Evolutionary conservation across 2,797 vertebrate genomes (phyloP).

Genomic region (Chiroxiphia lanceolata): DNA sequence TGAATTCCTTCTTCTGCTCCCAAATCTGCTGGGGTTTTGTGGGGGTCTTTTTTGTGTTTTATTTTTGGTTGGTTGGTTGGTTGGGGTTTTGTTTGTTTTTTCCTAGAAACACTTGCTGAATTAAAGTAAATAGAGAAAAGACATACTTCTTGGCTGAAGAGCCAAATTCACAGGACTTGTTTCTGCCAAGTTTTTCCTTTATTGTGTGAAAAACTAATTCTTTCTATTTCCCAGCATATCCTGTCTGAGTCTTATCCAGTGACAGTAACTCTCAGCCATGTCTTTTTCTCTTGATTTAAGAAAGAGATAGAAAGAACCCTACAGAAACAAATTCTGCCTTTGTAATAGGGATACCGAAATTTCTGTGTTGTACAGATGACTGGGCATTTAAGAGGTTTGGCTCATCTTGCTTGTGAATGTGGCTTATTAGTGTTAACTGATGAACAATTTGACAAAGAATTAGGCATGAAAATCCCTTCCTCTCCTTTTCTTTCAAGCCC

Average conservation of each 20-base stretch:
- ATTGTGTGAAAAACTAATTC: background rate
- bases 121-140: background rate
- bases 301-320: background rate
- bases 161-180: background rate
- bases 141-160: background rate
- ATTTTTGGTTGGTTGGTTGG: background rate
- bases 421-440: background rate
- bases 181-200: background rate
- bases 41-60: background rate
- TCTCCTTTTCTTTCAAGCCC: background rate
- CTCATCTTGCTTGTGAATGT: background rate
- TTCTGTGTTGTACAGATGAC: background rate
- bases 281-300: background rate
- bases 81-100: background rate
- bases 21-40: background rate
- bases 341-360: background rate
- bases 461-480: background rate
- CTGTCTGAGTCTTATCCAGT: background rate
- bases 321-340: background rate
- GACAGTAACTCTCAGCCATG: background rate
- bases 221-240: background rate
- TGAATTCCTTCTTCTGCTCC: background rate
- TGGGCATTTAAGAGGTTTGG: background rate
- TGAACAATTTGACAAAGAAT: background rate
- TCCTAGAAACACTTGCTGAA: background rate